These are phyloP conservation scores for Torymus texanus DNA, from an alignment of 2,888 invertebrate species.

Conservation along the genomic window DNA sequence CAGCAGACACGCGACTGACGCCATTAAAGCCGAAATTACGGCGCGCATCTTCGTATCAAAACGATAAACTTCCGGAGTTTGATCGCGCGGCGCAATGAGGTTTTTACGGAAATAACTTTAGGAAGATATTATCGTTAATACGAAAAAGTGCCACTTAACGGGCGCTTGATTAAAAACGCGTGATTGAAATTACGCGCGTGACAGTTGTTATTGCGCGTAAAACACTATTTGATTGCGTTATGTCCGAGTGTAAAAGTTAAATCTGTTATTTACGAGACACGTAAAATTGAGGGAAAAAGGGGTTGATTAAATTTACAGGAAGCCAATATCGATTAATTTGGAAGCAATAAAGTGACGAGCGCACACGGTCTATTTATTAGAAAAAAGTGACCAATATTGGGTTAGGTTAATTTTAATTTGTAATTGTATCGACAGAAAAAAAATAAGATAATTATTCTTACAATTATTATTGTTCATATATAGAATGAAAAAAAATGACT, in stretches of 20 bases:
- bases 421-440: no score
- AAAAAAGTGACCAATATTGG: no score
- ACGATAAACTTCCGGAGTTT: slow-evolving; percentile 31
- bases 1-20: not conserved
- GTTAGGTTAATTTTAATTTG: no score
- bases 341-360: no score
- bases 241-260: not conserved
- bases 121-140: slow-evolving; percentile 15
- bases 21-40: slow-evolving; percentile 6
- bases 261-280: not conserved
- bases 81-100: slow-evolving; percentile 3
- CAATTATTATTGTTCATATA: no score
- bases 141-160: slow-evolving; percentile 11
- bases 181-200: not conserved
- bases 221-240: not conserved
- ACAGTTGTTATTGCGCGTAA: not conserved
- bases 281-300: no score
- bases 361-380: no score
- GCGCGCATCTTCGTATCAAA: slow-evolving; percentile 19
- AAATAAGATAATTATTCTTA: no score
- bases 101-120: slow-evolving; percentile 29
- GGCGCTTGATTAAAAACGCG: slow-evolving; percentile 36
- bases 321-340: no score
- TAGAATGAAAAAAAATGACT: no score
- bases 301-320: no score